Evolutionary conservation across 2,797 vertebrate species (phyloP).

Genomic region (Acridotheres tristis): DNA sequence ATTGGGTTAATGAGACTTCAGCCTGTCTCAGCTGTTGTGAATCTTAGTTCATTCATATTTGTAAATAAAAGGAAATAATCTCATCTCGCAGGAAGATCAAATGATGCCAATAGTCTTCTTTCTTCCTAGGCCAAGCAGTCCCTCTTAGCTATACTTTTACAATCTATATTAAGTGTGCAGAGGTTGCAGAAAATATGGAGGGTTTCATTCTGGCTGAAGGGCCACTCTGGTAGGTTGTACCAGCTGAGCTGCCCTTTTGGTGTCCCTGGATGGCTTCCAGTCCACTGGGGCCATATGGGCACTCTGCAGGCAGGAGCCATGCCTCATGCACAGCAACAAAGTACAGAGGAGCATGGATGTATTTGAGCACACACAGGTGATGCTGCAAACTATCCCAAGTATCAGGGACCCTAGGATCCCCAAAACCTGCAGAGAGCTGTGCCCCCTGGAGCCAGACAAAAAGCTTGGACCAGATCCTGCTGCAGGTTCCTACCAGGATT

Average conservation of each 20-base stretch:
- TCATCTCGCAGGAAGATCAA: background rate
- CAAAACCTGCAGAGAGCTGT: background rate
- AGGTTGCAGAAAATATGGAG: background rate
- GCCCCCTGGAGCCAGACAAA: background rate
- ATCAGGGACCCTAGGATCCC: background rate
- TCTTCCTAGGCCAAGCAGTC: background rate
- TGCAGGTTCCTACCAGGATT: background rate
- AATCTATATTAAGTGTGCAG: background rate
- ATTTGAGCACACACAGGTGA: background rate
- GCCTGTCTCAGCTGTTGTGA: background rate
- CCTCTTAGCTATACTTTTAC: background rate
- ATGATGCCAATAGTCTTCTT: background rate
- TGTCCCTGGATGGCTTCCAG: background rate
- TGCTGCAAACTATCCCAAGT: background rate
- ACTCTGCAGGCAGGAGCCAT: background rate
- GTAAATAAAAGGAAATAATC: background rate
- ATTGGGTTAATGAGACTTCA: background rate
- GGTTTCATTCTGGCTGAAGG: background rate
- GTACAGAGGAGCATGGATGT: fast-evolving
- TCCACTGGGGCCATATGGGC: background rate
- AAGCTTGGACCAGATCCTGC: background rate
- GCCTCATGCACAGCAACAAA: background rate
- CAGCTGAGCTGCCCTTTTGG: background rate
- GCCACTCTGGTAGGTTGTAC: background rate
- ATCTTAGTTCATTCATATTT: background rate